Evolutionary conservation across 2,113 vertebrate genomes (phyloP), one percentile per base, ranked within the genome.

Genomic region (Rhodinocichla rosea): DNA sequence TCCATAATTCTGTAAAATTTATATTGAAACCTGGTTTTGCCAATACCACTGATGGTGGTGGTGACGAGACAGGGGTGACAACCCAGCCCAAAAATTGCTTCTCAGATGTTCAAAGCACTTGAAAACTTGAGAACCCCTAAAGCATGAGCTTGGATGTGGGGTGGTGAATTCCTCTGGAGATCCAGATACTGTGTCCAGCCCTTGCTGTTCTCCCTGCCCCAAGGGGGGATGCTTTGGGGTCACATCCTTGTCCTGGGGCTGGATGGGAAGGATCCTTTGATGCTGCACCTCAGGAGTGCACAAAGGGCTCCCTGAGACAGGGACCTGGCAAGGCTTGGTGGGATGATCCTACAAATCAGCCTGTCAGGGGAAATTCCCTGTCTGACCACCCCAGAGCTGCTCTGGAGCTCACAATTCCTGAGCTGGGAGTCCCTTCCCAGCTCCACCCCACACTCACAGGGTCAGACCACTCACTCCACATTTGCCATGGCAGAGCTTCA

Each of bases 311-410:
- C 55, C 9, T 0, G 5, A 28, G 18, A 40, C 30, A 64, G 30
- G 33, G 30, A 68, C 7, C 45, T 47, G 60, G 40, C 56, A 37
- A 17, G 11, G 19, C 24, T 59, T 17, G 13, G 6, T 3, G 15
- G 55, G 35, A 67, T 57, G n/a, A 81, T 39, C 42, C 40, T 5
- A 56, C 13, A 80, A 45, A 79, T 23, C 11, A 63, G 6, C 28
- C 27, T 32, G 27, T 1, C 7, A 3, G 55, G 45, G 20, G 32
- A 44, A 62, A 52, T 17, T 57, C 30, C 68, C 68, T 53, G 11
- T 37, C 27, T 27, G 22, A 9, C 9, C 22, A 5, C 10, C 14
- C 22, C 0, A 1, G 57, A 63, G 22, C 57, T 2, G 2, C 78
- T 39, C 42, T 49, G 42, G 28, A 47, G 28, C 10, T 59, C 64